Evolutionary conservation across 2,113 vertebrate species (phyloP).

Genomic region (Tapirus terrestris): DNA sequence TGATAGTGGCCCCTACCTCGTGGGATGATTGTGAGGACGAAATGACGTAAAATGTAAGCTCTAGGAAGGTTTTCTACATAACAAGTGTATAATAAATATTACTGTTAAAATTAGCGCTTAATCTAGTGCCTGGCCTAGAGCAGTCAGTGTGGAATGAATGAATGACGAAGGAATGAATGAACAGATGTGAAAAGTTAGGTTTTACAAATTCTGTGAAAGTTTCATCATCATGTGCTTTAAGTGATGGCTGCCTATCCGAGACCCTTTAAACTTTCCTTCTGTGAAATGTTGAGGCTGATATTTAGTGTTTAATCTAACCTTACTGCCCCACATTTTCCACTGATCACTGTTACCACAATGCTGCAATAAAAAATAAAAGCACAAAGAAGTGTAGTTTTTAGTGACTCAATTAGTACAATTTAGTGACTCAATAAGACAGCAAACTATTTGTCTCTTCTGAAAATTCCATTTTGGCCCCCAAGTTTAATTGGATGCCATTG

Average conservation of each 20-base stretch:
- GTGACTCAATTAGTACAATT: neutral
- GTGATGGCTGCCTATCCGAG: neutral
- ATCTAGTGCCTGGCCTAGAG: neutral
- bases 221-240: neutral
- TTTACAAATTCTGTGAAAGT: neutral
- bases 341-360: rapidly evolving
- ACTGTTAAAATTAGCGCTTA: neutral
- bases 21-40: neutral
- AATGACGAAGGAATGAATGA: neutral
- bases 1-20: rapidly evolving
- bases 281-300: too few relatives aligned
- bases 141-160: too few relatives aligned
- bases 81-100: neutral
- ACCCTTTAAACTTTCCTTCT: too few relatives aligned
- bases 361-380: neutral
- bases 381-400: rapidly evolving
- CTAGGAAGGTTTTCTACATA: neutral
- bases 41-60: neutral
- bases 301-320: too few relatives aligned
- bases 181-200: neutral
- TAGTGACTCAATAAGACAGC: neutral
- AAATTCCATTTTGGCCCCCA: neutral
- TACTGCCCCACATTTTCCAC: rapidly evolving
- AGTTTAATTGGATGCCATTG: neutral
- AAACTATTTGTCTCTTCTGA: neutral